Conservation (phyloP, 2,797 vertebrate species). For the Mionectes olivaceus region DNA sequence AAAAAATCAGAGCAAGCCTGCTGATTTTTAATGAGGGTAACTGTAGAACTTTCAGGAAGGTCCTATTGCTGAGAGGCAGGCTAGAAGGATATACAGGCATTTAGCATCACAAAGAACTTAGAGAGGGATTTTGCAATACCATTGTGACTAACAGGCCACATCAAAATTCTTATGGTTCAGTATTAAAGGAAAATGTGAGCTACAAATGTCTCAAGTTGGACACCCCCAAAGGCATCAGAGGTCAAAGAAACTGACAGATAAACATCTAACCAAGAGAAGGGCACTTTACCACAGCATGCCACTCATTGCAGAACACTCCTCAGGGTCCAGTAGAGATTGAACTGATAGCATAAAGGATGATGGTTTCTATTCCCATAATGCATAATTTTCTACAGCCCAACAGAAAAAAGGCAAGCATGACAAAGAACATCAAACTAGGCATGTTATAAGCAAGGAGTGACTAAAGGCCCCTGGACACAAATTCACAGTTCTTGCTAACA, state of each 20-base stretch:
- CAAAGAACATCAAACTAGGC: background rate
- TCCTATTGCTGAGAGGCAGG: background rate
- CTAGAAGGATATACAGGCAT: background rate
- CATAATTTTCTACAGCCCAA: background rate
- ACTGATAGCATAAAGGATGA: background rate
- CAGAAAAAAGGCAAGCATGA: background rate
- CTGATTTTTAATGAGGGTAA: background rate
- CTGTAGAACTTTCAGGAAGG: background rate
- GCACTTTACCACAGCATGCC: background rate
- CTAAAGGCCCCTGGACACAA: background rate
- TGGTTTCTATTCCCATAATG: background rate
- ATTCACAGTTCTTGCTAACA: background rate
- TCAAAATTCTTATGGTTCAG: background rate
- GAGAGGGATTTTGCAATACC: background rate
- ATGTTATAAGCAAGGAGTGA: background rate
- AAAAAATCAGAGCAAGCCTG: background rate
- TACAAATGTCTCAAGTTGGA: background rate
- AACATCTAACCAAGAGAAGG: background rate
- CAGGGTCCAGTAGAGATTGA: background rate
- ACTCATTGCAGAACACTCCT: background rate
- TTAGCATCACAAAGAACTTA: background rate
- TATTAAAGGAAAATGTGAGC: background rate
- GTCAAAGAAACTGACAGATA: background rate
- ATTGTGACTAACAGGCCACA: background rate
- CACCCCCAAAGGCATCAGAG: background rate